Conservation (phyloP, 2,113 vertebrate genomes). For the Prochilodus magdalenae region DNA sequence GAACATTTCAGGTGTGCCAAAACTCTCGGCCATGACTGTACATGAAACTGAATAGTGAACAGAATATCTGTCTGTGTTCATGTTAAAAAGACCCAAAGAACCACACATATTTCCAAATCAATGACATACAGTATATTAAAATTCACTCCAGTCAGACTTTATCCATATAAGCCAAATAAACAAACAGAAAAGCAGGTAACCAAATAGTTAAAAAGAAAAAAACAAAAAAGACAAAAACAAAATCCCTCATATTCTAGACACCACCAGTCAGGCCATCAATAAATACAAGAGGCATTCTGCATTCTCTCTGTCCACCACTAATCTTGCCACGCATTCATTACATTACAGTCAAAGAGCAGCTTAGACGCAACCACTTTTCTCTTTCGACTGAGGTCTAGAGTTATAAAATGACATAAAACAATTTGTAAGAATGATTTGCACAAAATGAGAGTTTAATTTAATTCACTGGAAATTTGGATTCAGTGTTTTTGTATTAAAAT, state of each 20-base stretch:
- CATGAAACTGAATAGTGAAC: no score
- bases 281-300: conserved; percentile 41
- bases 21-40: no score
- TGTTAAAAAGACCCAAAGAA: conserved; percentile 30
- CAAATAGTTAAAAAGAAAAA: conserved; percentile 67
- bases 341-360: neutral
- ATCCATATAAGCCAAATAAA: conserved; percentile 76
- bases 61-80: neutral
- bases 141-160: conserved; percentile 74
- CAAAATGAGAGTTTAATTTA: neutral
- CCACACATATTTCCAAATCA: conserved; percentile 70
- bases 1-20: no score
- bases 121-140: conserved; percentile 72
- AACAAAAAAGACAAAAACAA: conserved; percentile 71
- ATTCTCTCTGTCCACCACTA: neutral
- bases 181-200: conserved; percentile 65
- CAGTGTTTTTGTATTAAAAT: neutral
- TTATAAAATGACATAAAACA: neutral
- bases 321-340: neutral
- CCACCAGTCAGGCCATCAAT: conserved; percentile 65
- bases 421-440: neutral
- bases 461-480: neutral
- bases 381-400: neutral
- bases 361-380: neutral
- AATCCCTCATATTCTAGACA: conserved; percentile 62